phyloP scores from a whole-genome alignment of 1,140 invertebrate genomes.

The Trichonephila clavata region DNA sequence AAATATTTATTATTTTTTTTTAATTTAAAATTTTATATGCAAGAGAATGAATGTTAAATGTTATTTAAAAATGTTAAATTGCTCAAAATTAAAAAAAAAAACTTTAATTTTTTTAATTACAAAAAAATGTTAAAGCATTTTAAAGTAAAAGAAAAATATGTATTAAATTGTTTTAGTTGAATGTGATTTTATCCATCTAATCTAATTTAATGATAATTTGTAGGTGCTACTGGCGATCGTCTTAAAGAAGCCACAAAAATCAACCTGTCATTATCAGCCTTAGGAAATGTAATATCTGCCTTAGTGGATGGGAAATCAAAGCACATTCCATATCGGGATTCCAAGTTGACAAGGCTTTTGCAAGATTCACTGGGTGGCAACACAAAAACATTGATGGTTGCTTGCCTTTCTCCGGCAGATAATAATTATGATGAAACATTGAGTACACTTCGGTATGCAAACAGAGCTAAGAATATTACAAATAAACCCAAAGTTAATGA shows the following conservation, averaged over 20 bases:
- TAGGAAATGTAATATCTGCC: slow-evolving; percentile 97
- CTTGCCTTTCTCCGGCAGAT: slow-evolving; percentile 93
- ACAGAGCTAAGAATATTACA: slow-evolving; percentile 95
- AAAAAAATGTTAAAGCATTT: too few relatives aligned
- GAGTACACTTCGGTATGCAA: slow-evolving; percentile 91
- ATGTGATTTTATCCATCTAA: not conserved
- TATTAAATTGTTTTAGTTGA: not conserved
- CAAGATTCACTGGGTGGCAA: slow-evolving; percentile 97
- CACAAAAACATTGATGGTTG: slow-evolving; percentile 96
- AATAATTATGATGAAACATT: slow-evolving; percentile 95
- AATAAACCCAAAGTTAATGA: slow-evolving; percentile 97
- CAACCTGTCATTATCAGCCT: slow-evolving; percentile 94
- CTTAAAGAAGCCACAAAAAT: slow-evolving; percentile 97
- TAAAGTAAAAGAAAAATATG: too few relatives aligned
- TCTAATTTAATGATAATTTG: not conserved
- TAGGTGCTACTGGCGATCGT: slow-evolving; percentile 90
- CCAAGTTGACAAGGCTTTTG: slow-evolving; percentile 93
- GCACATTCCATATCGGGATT: slow-evolving; percentile 94
- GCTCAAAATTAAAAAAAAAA: too few relatives aligned
- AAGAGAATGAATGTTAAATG: too few relatives aligned
- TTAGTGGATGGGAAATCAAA: slow-evolving; percentile 93
- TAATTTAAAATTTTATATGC: not conserved
- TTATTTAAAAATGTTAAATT: too few relatives aligned
- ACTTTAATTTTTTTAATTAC: too few relatives aligned
- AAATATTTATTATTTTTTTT: too few relatives aligned